These are phyloP conservation scores for Lacanobia wlatinum DNA, from an alignment of 2,888 invertebrate genomes.

Conservation along the genomic window DNA sequence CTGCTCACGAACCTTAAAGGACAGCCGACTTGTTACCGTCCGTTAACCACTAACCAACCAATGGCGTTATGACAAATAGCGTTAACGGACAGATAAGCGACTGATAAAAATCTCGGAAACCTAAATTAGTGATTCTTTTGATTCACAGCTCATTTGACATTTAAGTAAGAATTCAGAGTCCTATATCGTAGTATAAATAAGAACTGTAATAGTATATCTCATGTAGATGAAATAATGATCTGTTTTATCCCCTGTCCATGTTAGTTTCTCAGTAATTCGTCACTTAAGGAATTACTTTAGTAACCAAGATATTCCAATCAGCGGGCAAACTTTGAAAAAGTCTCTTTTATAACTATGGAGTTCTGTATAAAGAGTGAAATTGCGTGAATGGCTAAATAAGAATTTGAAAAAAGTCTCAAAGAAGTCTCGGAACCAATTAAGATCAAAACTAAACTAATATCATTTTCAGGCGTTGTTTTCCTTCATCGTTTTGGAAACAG, in stretches of 20 bases:
- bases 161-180: too few species aligned
- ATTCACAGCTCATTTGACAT: too few species aligned
- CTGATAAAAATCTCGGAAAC: too few species aligned
- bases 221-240: background rate
- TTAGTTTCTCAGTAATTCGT: constrained; percentile 35
- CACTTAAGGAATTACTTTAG: background rate
- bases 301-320: constrained; percentile 1
- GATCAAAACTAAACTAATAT: background rate
- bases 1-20: too few species aligned
- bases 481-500: background rate
- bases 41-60: too few species aligned
- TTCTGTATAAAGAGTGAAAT: background rate
- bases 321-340: background rate
- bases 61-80: too few species aligned
- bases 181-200: background rate
- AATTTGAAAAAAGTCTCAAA: too few species aligned
- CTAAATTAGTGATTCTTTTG: too few species aligned
- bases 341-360: background rate
- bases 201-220: background rate
- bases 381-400: background rate
- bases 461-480: background rate
- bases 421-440: background rate
- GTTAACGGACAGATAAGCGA: too few species aligned
- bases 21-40: too few species aligned
- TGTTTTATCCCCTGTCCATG: constrained; percentile 22